Base-by-base conservation (phyloP, 2,888 invertebrate species). In the Andrena praecox region DNA sequence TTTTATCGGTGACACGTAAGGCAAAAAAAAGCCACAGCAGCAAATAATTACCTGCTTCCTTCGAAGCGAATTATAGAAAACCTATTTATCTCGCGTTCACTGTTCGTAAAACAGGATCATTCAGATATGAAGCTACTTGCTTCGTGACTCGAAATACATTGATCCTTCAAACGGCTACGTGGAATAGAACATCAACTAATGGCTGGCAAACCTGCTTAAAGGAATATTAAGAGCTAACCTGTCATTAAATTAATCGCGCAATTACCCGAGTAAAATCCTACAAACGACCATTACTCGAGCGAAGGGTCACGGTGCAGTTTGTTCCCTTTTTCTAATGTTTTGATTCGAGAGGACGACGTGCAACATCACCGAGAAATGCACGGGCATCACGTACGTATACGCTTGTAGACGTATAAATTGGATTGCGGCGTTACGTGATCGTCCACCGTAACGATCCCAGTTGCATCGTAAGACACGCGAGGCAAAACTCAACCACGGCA, bases 401-500 rank as follows among this genome's bases (percentile, higher is more conserved):
- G 50, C 24, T 27, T 52, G 50, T 68, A 81, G 48, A 63, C 66
- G 52, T 33, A 67, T 72, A 82, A 87, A 85, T 78, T 63, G 69
- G 62, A 84, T 84, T 72, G 80, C 75, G 52, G 64, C 52, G 75
- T 87, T 75, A 87, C 78, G 78, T 84, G 73, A 75, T 85, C 85
- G 80, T 81, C 66, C 70, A 83, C 69, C 84, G 82, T 87, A 82
- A 87, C 76, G 72, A 77, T 59, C 60, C 24, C 16, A 29, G 72
- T 74, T 74, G 71, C 70, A 70, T 80, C 73, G 82, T 33, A 60
- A 84, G 80, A 81, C 84, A 84, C 82, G 79, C 81, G 70, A 85
- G 69, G 73, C 68, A 63, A 73, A 82, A 76, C 74, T 78, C 66
- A 33, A 50, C 66, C 24, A n/a, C 12, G 50, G 50, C 29, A 20